These are phyloP conservation scores for Chrysolina oricalcia DNA, from an alignment of 2,888 invertebrate species.

Conservation along the genomic window DNA sequence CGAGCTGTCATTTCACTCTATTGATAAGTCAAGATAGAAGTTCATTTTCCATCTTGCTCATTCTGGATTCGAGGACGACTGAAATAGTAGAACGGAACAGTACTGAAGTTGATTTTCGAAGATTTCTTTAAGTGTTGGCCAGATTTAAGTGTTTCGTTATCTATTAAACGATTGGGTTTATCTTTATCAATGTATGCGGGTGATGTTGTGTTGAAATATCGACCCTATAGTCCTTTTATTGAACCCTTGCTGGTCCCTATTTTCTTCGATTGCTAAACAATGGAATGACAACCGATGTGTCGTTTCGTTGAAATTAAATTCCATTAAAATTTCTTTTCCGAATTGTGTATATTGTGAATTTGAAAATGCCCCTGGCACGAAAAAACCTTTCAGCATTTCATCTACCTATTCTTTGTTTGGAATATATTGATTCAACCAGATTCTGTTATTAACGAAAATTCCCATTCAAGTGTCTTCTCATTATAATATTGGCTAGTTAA, in stretches of 20 bases:
- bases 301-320: not conserved
- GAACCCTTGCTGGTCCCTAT: slow-evolving; percentile 33
- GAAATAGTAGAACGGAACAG: slow-evolving; percentile 33
- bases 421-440: not conserved
- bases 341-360: not conserved
- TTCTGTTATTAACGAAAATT: not conserved
- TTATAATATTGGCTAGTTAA: not conserved
- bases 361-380: not conserved
- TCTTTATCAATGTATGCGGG: slow-evolving; percentile 43
- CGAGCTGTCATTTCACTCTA: slow-evolving; percentile 50
- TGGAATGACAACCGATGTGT: slow-evolving; percentile 27
- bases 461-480: not conserved
- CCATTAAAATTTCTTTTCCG: not conserved
- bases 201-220: slow-evolving; percentile 52
- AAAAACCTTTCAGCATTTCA: not conserved
- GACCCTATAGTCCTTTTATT: slow-evolving; percentile 49
- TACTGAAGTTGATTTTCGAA: slow-evolving; percentile 29
- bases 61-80: slow-evolving; percentile 38
- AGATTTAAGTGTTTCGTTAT: slow-evolving; percentile 29
- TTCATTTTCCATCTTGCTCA: slow-evolving; percentile 48
- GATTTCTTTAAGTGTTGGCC: not conserved
- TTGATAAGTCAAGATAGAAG: slow-evolving; percentile 36
- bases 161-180: slow-evolving; percentile 32
- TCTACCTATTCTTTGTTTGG: not conserved
- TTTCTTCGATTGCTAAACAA: slow-evolving; percentile 41